These are phyloP conservation scores for Crepidodera aurea DNA, from an alignment of 2,888 invertebrate genomes.

Conservation along the genomic window DNA sequence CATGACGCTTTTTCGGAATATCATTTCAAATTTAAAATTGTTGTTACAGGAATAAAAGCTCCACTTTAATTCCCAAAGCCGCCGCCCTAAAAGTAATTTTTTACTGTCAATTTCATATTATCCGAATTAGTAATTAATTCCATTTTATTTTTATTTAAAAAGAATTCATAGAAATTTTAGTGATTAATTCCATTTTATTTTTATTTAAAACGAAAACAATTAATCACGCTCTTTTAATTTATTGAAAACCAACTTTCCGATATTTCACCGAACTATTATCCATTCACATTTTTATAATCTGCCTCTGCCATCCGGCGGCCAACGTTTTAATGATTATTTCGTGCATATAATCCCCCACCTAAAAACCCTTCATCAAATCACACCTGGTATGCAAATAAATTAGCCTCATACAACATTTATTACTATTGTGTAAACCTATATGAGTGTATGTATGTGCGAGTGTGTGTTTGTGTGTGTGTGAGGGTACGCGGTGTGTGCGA, in stretches of 20 bases:
- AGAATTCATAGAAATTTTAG: too few species aligned
- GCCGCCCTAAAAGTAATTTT: too few species aligned
- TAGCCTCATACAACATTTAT: slow-evolving; percentile 35
- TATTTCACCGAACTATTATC: neutral
- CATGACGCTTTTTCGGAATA: too few species aligned
- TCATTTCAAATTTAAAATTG: too few species aligned
- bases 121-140: too few species aligned
- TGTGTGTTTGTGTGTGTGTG: too few species aligned
- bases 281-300: neutral
- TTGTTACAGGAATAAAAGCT: too few species aligned
- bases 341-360: slow-evolving; percentile 3
- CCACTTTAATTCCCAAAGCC: too few species aligned
- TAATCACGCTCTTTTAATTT: neutral
- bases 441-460: neutral
- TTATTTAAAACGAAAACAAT: neutral
- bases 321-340: slow-evolving; percentile 11
- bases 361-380: slow-evolving; percentile 28
- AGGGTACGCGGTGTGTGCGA: too few species aligned
- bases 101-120: too few species aligned
- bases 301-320: neutral
- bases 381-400: slow-evolving; percentile 37
- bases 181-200: too few species aligned
- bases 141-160: too few species aligned
- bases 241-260: neutral
- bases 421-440: slow-evolving; percentile 1